Evolutionary conservation across 2,113 vertebrate genomes (phyloP).

Genomic region (Procavia capensis): DNA sequence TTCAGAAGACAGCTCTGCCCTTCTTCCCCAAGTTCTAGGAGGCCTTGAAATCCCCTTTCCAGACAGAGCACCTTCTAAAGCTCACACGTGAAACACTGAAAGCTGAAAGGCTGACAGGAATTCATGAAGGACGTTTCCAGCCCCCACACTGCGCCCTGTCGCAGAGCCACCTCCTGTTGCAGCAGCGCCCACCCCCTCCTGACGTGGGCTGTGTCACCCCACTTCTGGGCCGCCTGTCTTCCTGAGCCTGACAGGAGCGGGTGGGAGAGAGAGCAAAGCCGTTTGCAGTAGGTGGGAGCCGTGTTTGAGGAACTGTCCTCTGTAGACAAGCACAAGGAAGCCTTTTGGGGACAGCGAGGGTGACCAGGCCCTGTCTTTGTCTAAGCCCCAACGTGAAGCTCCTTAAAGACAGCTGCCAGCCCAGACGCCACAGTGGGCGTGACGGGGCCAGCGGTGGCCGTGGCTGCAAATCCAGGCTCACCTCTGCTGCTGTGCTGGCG

Average conservation of each 20-base stretch:
- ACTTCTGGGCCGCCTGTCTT: not conserved
- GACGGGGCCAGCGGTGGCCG: not conserved
- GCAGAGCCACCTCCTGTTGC: not conserved
- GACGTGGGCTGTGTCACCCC: not conserved
- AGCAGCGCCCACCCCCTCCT: not conserved
- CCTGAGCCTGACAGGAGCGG: not conserved
- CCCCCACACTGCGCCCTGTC: too few relatives aligned
- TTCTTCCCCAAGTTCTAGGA: not conserved
- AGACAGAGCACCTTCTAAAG: not conserved
- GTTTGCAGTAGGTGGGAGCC: not conserved
- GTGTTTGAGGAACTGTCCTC: not conserved
- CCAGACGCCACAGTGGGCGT: not conserved
- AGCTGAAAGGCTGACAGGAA: not conserved
- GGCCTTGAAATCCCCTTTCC: not conserved
- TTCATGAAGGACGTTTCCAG: fast-evolving
- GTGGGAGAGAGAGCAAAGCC: not conserved
- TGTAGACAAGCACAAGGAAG: not conserved
- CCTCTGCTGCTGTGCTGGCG: not conserved
- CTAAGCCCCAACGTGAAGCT: not conserved
- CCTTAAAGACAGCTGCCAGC: not conserved
- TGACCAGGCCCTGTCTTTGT: not conserved
- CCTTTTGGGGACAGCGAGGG: not conserved
- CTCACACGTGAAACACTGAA: fast-evolving
- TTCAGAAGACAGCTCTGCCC: not conserved
- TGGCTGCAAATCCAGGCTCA: not conserved